Evolutionary conservation across 2,113 vertebrate species (phyloP), one percentile per base, ranked within the genome.

Genomic region (Datnioides undecimradiatus): DNA sequence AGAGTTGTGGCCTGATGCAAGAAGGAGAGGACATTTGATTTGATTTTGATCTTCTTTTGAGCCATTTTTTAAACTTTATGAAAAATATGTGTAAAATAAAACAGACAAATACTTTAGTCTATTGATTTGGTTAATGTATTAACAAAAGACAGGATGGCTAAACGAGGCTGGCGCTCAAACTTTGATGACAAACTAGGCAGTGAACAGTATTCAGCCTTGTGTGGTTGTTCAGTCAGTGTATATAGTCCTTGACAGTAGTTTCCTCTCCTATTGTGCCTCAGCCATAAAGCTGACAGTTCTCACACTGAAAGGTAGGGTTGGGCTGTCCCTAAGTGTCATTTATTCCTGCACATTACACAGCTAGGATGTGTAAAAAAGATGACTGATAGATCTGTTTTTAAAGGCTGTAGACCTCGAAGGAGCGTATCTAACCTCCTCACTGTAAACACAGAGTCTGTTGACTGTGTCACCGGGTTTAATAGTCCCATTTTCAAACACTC

Each of bases 391-490:
- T 79, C 6, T 54, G 59, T 25, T 74, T 71, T 83, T 75, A 82
- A 73, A 76, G 72, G 59, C 43, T 64, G 52, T 40, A 45, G 73
- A 69, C 77, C 88, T 86, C 33, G 13, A 65, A 80, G 86, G 75
- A 78, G 82, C 12, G 2, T 59, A 36, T 73, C 60, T 57, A 71
- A 80, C 70, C 52, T 82, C 36, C 65, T 69, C 75, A 60, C 79
- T 80, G 52, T 80, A 86, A 88, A 88, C 74, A 85, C 7, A 0
- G 33, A 77, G 67, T 80, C 67, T 73, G 79, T 88, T 90, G 76
- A 82, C 77, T 88, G 60, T 84, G 76, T 88, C 77, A 76, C 63
- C 55, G 52, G 46, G 60, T 46, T 73, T 81, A 76, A 65, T 73
- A 76, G 62, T 82, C 76, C 45, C 40, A 51, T 82, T 80, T 78